Base-by-base conservation (phyloP, 2,888 invertebrate genomes). In the Chrysopilus asiliformis region DNA sequence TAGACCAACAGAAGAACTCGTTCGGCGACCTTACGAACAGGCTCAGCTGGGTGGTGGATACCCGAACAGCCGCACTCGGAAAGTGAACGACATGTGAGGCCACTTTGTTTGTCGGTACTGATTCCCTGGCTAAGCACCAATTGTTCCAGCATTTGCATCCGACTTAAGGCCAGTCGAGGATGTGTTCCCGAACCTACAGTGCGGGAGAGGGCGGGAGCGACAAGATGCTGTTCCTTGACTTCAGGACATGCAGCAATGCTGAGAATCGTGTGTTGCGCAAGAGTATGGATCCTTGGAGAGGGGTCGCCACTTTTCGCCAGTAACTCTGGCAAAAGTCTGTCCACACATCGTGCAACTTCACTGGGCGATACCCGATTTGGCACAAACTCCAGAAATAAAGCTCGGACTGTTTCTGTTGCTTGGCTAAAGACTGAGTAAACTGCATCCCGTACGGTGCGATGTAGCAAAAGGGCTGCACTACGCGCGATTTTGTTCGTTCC, bases 71-170 rank as follows among this genome's bases (percentile, higher is more conserved):
- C 86, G 54, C 87, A 79, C 57, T 89, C 87, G 0, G 86, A 79
- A 13, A 86, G 62, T 1, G 82, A 81, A 20, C 86, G 73, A 50
- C 85, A 83, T 3, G 86, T 86, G 42, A 89, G 65, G 1, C 87
- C 87, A 52, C 89, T 89, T 57, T 84, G 82, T 60, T 87, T 87
- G 44, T 87, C 86, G 0, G 81, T 80, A 1, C 84, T 83, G 42
- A 87, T 82, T 34, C 87, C 87, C 49, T 87, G 82, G 49, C 74
- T 84, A 6, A 85, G 68, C 32, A 89, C 77, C 9, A 89, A 65
- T 50, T 87, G 86, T 49, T 89, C 89, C 38, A 89, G 71, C 79
- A 90, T 86, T 64, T 87, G 86, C 39, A 87, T 72, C 26, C 86
- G 71, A 45, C 86, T 86, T 37, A 87, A 70, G 1, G 89, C 89